These are phyloP conservation scores for Sarotherodon lohbergeri DNA, from an alignment of 2,113 vertebrate genomes.

Conservation along the genomic window DNA sequence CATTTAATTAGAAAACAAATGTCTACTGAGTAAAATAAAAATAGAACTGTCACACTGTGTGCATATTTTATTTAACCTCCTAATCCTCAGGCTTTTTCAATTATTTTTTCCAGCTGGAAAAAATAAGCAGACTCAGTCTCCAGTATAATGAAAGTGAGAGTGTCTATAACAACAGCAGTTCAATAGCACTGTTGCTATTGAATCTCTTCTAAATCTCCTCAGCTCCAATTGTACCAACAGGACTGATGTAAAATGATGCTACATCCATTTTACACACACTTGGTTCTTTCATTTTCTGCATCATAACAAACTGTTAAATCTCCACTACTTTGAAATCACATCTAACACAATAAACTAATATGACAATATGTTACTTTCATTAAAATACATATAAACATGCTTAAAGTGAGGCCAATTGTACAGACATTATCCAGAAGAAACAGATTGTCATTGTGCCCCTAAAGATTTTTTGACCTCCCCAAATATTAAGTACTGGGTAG, in stretches of 20 bases:
- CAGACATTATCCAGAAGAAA: background rate
- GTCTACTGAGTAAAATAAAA: too few species aligned
- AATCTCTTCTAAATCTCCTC: background rate
- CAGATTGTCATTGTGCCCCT: background rate
- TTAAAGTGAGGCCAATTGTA: background rate
- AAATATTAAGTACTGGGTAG: background rate
- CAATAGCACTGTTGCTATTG: background rate
- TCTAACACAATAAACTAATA: background rate
- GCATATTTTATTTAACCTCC: background rate
- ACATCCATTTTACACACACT: background rate
- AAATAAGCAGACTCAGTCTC: background rate
- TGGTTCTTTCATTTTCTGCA: background rate
- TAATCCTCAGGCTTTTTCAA: background rate
- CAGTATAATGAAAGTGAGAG: background rate
- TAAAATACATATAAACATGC: background rate
- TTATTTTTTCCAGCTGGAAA: background rate
- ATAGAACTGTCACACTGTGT: background rate
- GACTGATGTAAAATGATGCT: background rate
- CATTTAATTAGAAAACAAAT: background rate
- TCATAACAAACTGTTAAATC: background rate
- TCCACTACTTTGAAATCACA: background rate
- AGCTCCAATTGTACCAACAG: background rate
- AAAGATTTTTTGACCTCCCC: background rate
- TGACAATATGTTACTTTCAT: background rate
- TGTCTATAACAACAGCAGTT: background rate